Evolutionary conservation across 1,140 invertebrate species (phyloP).

Genomic region (Aphelinus certus): DNA sequence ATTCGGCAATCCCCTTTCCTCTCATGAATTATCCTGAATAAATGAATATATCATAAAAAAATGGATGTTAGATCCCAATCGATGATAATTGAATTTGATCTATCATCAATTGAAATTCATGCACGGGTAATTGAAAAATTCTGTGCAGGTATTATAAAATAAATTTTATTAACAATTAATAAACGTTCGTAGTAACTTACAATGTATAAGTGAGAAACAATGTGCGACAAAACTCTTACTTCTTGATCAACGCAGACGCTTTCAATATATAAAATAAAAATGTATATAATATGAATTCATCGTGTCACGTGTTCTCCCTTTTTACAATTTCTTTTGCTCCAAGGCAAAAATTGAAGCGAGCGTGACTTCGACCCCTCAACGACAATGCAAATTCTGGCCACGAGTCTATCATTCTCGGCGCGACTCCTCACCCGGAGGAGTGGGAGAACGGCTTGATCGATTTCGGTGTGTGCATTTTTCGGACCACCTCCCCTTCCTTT

Average conservation of each 20-base stretch:
- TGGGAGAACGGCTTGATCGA: not conserved
- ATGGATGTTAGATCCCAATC: too few species aligned
- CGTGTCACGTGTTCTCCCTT: not conserved
- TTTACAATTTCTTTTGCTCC: not conserved
- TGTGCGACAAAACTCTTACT: constrained; percentile 1
- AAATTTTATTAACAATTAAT: constrained; percentile 42
- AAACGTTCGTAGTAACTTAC: constrained; percentile 35
- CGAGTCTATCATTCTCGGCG: not conserved
- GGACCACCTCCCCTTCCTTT: too few species aligned
- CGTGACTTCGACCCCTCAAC: not conserved
- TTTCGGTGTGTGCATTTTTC: too few species aligned
- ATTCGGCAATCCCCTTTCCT: too few species aligned
- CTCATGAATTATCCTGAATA: too few species aligned
- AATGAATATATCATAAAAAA: too few species aligned
- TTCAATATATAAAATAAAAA: constrained; percentile 28
- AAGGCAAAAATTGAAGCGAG: constrained; percentile 10
- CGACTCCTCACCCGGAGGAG: constrained; percentile 27
- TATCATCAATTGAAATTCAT: too few species aligned
- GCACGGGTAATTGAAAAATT: too few species aligned
- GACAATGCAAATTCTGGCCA: constrained; percentile 3
- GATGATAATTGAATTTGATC: too few species aligned
- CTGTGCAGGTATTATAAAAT: constrained; percentile 30
- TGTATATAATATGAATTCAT: not conserved
- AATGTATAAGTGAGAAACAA: constrained; percentile 29
- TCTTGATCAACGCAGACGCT: constrained; percentile 14